A percentile compares a stretch with the other conserved stretches of the same genome.
phyloP scores from a whole-genome alignment of 1,140 invertebrate genomes.

The Drosophila parvula region DNA sequence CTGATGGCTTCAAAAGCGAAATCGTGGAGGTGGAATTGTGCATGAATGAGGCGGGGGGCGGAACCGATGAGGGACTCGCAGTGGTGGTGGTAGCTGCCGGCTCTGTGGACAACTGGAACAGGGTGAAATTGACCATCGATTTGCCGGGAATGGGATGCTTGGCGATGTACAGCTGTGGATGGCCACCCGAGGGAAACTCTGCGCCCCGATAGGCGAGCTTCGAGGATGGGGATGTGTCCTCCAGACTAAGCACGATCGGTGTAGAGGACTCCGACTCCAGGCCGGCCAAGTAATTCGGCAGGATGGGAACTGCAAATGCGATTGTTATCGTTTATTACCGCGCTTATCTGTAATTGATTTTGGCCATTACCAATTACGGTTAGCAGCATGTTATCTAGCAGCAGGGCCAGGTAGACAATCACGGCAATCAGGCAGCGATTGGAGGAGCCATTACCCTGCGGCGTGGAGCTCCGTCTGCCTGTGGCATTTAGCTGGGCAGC shows the following conservation, averaged over 20 bases:
- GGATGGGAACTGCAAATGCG: conserved; percentile 89
- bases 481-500: conserved; percentile 60
- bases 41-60: not conserved
- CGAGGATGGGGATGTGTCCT: conserved; percentile 16
- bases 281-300: conserved; percentile 91
- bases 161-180: conserved; percentile 63
- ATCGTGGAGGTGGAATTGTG: conserved; percentile 25
- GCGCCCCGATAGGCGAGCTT: conserved; percentile 47
- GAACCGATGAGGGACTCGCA: conserved; percentile 3
- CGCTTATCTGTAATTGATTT: conserved; percentile 22
- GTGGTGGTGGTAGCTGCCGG: conserved; percentile 1
- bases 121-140: conserved; percentile 82
- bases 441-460: conserved; percentile 45
- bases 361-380: conserved; percentile 89
- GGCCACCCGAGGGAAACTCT: conserved; percentile 12
- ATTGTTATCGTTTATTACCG: conserved; percentile 16
- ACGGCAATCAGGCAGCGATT: conserved; percentile 84
- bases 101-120: conserved; percentile 59
- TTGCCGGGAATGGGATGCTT: conserved; percentile 85
- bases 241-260: conserved; percentile 23
- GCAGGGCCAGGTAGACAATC: conserved; percentile 88
- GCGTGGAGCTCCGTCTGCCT: conserved; percentile 54
- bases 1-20: conserved; percentile 16
- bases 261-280: conserved; percentile 79
- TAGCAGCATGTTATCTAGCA: conserved; percentile 91